phyloP scores from a whole-genome alignment of 2,888 invertebrate species.

The Eupithecia subfuscata region DNA sequence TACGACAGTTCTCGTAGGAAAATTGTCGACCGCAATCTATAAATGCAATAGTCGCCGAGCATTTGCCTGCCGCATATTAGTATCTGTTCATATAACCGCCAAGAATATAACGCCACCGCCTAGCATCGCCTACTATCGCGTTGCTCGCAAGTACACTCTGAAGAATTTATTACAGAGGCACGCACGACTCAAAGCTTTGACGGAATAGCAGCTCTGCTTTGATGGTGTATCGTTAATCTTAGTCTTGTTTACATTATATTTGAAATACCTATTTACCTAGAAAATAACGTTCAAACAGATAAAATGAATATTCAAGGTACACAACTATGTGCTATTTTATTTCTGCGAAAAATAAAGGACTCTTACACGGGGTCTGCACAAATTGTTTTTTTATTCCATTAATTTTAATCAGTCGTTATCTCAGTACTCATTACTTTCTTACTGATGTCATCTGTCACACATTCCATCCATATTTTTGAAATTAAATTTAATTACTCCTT shows the following conservation, averaged over 20 bases:
- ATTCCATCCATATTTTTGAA: too few relatives aligned
- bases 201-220: slow-evolving; percentile 3
- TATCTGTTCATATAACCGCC: background rate
- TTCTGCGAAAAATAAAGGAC: too few relatives aligned
- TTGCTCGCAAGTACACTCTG: slow-evolving; percentile 4
- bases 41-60: background rate
- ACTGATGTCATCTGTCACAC: too few relatives aligned
- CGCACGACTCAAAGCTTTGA: slow-evolving; percentile 7
- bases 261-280: background rate
- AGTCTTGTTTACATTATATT: slow-evolving; percentile 10
- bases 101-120: background rate
- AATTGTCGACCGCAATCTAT: background rate
- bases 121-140: slow-evolving; percentile 2
- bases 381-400: too few relatives aligned
- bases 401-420: too few relatives aligned
- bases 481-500: too few relatives aligned
- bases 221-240: slow-evolving; percentile 11
- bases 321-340: too few relatives aligned
- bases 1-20: background rate
- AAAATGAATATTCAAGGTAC: too few relatives aligned
- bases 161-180: slow-evolving; percentile 12
- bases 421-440: too few relatives aligned
- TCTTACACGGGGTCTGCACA: too few relatives aligned
- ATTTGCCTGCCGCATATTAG: background rate
- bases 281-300: background rate